Base-by-base conservation (phyloP, 2,888 invertebrate species). In the Erebia aethiops region DNA sequence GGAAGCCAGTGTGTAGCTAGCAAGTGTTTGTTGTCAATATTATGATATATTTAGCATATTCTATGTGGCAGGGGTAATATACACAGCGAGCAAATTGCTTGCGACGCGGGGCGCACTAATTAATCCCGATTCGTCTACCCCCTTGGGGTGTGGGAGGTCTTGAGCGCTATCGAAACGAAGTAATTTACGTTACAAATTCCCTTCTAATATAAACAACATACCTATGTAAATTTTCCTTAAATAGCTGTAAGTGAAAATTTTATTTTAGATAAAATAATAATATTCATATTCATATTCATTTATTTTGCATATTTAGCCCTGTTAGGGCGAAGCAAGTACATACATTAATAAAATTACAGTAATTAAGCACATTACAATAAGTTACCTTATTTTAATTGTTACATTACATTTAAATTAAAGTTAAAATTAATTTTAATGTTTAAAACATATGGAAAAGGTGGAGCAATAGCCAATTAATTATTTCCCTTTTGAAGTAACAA, bases 51-150 rank as follows among this genome's bases (percentile, higher is more conserved):
- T 62, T 62, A 49, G 8, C 46, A 18, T 61, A 21, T 21, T 16
- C 16, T 43, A 49, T 2, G 54, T 16, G 13, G 35, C 18, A 54
- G 13, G 52, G 64, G 26, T 64, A 35, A 52, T 52, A 52, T 64
- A 64, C 35, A 54, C 54, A 64, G 41, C 13, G 41, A 35, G 52
- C 54, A 64, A 64, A 64, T 64, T 64, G 52, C 54, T 64, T 52
- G 64, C 64, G 35, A 64, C 64, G 54, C 54, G 64, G 52, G 52
- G 51, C 35, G 21, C 64, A 64, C 64, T 64, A 64, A 64, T 64
- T 64, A 64, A 64, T 62, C 46, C 49, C 21, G 64, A 52, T 64
- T 64, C 64, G 52, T 54, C 64, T 49, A 21, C 62, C 46, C 35
- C 64, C 64, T 26, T 11, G 14, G 54, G 62, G 7, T 21, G 3